These are phyloP conservation scores for Catalaphyllia jardinei DNA, from an alignment of 64 coral and sea anemone species.

Conservation along the genomic window DNA sequence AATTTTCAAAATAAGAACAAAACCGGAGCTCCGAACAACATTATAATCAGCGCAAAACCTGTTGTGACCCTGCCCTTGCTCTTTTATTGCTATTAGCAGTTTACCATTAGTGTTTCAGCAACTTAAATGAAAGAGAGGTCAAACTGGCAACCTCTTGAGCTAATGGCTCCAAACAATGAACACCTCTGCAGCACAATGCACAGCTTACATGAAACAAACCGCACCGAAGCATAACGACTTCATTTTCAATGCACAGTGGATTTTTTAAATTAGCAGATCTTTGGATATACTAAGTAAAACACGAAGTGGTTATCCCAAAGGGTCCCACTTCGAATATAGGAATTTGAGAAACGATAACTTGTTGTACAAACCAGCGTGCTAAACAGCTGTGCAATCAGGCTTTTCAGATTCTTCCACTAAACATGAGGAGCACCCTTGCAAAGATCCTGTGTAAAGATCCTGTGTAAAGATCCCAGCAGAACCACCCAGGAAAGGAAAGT, in stretches of 20 bases:
- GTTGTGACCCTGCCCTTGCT: neutral
- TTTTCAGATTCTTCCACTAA: neutral
- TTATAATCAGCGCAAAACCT: neutral
- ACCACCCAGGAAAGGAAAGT: neutral
- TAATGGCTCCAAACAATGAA: conserved; percentile 10
- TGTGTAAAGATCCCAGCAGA: neutral
- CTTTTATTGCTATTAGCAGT: neutral
- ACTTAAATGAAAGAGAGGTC: neutral
- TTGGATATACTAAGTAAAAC: neutral
- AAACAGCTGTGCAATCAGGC: neutral
- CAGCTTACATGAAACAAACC: neutral
- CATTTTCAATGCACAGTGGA: conserved; percentile 1
- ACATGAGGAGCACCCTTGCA: neutral
- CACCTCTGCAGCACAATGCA: neutral
- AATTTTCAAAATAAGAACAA: neutral
- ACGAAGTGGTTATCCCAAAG: neutral
- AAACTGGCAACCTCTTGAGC: neutral
- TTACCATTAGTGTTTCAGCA: neutral
- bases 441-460: neutral
- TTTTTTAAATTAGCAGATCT: neutral
- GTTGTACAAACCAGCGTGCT: neutral
- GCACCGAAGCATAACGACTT: neutral
- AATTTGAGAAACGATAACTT: neutral
- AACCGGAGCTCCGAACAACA: neutral
- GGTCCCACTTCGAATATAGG: neutral